These are phyloP conservation scores for Hermatobates lingyangjiaoensis DNA, from an alignment of 1,140 invertebrate genomes.

Conservation along the genomic window DNA sequence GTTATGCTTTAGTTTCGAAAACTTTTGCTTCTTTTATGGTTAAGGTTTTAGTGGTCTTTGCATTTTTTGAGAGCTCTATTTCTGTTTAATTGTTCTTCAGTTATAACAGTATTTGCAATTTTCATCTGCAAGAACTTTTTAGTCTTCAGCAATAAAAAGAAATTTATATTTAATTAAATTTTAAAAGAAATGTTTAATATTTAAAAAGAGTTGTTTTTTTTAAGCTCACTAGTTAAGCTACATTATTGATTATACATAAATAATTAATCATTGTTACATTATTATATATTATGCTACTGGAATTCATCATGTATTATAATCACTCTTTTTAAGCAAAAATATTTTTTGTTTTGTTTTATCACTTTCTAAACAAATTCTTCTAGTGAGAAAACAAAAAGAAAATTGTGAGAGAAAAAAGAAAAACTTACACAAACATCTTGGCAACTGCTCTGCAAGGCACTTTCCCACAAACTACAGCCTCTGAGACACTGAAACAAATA, in stretches of 20 bases:
- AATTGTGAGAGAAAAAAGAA: not conserved
- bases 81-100: not conserved
- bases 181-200: too few relatives aligned
- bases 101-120: too few relatives aligned
- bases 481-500: constrained; percentile 39
- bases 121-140: too few relatives aligned
- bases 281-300: not conserved
- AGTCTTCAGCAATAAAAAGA: too few relatives aligned
- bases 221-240: not conserved
- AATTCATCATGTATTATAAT: not conserved
- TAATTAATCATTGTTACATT: not conserved
- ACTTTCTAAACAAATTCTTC: not conserved
- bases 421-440: constrained; percentile 50
- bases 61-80: not conserved
- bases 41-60: not conserved
- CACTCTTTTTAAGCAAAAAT: not conserved
- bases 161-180: too few relatives aligned
- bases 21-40: not conserved
- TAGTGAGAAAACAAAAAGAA: not conserved
- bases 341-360: not conserved
- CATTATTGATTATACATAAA: not conserved
- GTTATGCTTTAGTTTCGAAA: not conserved
- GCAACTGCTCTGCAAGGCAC: constrained; percentile 41
- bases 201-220: too few relatives aligned
- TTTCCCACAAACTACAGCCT: constrained; percentile 45